A percentile compares a stretch with the other conserved stretches of the same genome.
Conservation (phyloP, 2,113 vertebrate genomes). For the Rhinichthys klamathensis region DNA sequence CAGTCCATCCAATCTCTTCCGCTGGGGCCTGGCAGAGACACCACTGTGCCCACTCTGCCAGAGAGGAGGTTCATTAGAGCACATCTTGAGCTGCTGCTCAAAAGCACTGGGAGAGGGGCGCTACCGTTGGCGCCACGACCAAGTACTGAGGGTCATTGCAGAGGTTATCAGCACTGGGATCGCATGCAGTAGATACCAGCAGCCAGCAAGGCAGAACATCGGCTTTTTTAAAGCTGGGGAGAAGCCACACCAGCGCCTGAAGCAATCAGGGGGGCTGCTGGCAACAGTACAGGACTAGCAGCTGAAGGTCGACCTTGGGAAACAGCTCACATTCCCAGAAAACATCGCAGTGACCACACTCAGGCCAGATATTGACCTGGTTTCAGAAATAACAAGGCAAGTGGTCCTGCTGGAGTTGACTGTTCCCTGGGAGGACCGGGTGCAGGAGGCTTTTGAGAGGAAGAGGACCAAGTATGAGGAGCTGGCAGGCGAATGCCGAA, state of each 20-base stretch:
- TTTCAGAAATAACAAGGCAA: too few relatives aligned
- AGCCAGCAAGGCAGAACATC: not conserved
- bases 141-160: not conserved
- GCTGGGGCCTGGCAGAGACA: not conserved
- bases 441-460: too few relatives aligned
- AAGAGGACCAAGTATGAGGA: too few relatives aligned
- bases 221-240: conserved; percentile 5
- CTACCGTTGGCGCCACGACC: not conserved
- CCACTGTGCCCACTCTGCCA: too few relatives aligned
- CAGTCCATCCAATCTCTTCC: not conserved
- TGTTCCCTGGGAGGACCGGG: too few relatives aligned
- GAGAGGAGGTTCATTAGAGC: not conserved
- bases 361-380: too few relatives aligned
- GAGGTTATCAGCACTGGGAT: too few relatives aligned
- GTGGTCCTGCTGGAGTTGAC: too few relatives aligned
- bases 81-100: not conserved
- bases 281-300: not conserved
- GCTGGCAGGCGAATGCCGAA: too few relatives aligned
- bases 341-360: too few relatives aligned
- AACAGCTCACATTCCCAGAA: not conserved
- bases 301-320: not conserved
- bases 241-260: not conserved
- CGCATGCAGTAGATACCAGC: not conserved
- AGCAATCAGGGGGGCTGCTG: not conserved
- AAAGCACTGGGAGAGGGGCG: not conserved